Percentiles rank a stretch among this genome's conserved stretches.
phyloP scores from a whole-genome alignment of 1,140 invertebrate genomes.

The Pygmarrhopalites habei region DNA sequence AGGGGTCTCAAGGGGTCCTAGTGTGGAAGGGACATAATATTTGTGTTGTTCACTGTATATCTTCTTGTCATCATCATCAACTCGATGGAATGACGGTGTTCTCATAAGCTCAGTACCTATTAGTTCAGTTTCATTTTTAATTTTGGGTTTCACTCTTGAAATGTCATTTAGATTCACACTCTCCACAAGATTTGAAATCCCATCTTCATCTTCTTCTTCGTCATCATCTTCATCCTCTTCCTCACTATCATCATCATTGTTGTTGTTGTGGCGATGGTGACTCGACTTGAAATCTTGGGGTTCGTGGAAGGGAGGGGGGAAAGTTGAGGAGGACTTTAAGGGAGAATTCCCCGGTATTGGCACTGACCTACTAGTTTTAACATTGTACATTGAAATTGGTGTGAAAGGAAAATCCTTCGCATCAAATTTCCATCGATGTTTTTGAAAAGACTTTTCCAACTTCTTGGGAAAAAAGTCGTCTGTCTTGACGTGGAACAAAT shows the following conservation, averaged over 20 bases:
- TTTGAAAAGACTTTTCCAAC: not conserved
- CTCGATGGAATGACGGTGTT: no score
- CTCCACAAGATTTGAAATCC: no score
- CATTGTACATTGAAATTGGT: not conserved
- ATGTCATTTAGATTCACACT: no score
- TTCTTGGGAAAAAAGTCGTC: not conserved
- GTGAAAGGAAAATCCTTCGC: not conserved
- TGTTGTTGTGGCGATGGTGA: not conserved
- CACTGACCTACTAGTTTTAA: not conserved
- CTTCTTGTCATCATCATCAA: no score
- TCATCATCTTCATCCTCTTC: not conserved
- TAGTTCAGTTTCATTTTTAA: no score
- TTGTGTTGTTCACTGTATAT: no score
- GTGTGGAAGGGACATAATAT: no score
- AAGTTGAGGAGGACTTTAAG: not conserved
- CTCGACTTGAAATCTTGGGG: not conserved
- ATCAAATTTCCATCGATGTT: slow-evolving; percentile 1
- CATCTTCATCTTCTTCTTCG: not conserved
- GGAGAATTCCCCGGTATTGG: not conserved
- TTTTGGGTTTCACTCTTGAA: no score
- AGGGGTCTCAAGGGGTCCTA: no score
- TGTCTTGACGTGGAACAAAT: no score
- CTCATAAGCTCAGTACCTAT: no score
- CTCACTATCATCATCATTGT: not conserved
- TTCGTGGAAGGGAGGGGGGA: not conserved